Base-by-base conservation (phyloP, 2,797 vertebrate genomes). In the Takifugu rubripes region DNA sequence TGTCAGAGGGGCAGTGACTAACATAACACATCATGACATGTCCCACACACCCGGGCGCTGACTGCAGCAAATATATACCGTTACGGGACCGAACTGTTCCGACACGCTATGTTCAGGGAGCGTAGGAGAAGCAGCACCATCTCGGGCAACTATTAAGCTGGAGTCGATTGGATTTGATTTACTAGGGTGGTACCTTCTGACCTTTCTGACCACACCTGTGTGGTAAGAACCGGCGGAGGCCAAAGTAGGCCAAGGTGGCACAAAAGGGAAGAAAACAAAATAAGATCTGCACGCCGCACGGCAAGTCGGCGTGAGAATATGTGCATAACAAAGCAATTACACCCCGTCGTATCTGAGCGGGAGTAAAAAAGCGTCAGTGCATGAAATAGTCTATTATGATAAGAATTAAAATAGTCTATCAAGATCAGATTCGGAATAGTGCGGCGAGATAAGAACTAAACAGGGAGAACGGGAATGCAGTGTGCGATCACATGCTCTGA, bases 311-410 rank as follows among this genome's bases (percentile, higher is more conserved):
- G 54, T 45, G 68, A 72, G 65, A 78, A 68, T 64, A 71, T 75
- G 75, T 72, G 85, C 85, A 83, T 72, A 79, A 75, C 83, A 78
- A 89, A 87, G 73, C 85, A 86, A 89, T 89, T 89, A 83, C 73
- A 74, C 61, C 77, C 82, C 75, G 79, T 84, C 84, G 68, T 61
- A 73, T 72, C 61, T 77, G 77, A 68, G 79, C 33, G 36, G 68
- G 74, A 78, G 76, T 60, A 72, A 72, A 74, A 75, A 84, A 64
- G 79, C 84, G 76, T 73, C 73, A 49, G 82, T 75, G 87, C 84
- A 76, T 86, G 85, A 89, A 89, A 89, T 87, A 87, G 82, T 82
- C 82, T 76, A 82, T 89, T 84, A 87, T 74, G 87, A 89, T 87
- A 86, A 86, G 85, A 89, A 87, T 87, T 86, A 88, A 89, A 88